Evolutionary conservation across 2,888 invertebrate species (phyloP), one percentile per base, ranked within the genome.

Genomic region (Spodoptera exigua): DNA sequence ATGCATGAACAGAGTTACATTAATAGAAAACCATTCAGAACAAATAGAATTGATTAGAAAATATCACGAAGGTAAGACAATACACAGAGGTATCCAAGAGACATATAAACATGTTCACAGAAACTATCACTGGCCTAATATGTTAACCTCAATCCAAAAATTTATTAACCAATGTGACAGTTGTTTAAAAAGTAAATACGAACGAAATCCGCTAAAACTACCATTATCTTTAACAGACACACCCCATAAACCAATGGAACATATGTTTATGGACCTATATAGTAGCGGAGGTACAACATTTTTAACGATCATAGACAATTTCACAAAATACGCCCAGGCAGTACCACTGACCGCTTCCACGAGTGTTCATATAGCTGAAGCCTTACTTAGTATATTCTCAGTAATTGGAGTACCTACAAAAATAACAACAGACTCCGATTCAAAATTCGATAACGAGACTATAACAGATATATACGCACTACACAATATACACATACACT

Each of bases 261-360:
- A 69, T 1, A 53, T 62, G 57, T 65, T 71, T 3, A 70, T 70
- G 68, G 64, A 68, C 21, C 17, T 73, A 0, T 70, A 70, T 9
- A 60, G 47, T 0, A 69, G 56, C 7, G 70, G 66, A 41, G 64
- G 72, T 2, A 40, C 41, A 11, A 76, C 74, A 0, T 79, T 76
- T n/a, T 11, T 78, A 2, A 81, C 78, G 0, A 56, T 79, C 0
- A 78, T 79, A 45, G n/a, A n/a, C n/a, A n/a, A n/a, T n/a, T n/a
- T n/a, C n/a, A n/a, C n/a, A n/a, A n/a, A n/a, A n/a, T n/a, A 78
- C 1, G 76, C 78, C 2, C 78, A 77, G 55, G 80, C 77, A 11
- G 51, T 70, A 1, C 71, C 76, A 4, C 36, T 80, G 0, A 32
- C 3, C 0, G 74, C 67, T 4, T 16, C 60, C 16, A 79, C 37